Base-by-base conservation (phyloP, 2,797 vertebrate genomes). In the Bovichtus variegatus region DNA sequence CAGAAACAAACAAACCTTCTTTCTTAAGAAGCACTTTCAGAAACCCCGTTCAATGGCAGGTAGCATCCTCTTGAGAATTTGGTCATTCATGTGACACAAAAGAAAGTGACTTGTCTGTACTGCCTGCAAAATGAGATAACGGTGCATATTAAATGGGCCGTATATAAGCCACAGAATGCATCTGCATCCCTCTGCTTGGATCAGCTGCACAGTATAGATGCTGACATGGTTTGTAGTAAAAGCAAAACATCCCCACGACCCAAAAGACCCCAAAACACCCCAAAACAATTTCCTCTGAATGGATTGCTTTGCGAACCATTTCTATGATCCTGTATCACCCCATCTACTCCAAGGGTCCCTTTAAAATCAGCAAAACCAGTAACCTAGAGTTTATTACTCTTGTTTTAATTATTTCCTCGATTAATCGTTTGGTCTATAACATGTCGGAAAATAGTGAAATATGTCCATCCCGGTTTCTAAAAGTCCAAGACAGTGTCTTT, bases 171-270 rank as follows among this genome's bases (percentile, higher is more conserved):
- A 75, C 75, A 65, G 19, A 85, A 71, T 25, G 76, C 64, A 81
- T 68, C 71, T 50, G 44, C 73, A 76, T 84, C 77, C 71, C 63
- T 85, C 57, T 27, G n/a, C 75, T 74, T 85, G 84, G 79, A 88
- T 82, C 78, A 71, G 71, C 66, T 80, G 77, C 81, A 71, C 25
- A n/a, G 74, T 18, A 46, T 59, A 82, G 64, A 85, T 77, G 86
- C 71, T 87, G 80, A 90, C 75, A 83, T 38, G 59, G 64, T 82
- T 78, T 76, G 62, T 74, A 76, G 51, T 55, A 74, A 85, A 87
- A 62, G 71, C 68, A 78, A 85, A 92, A 87, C 80, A 79, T 87
- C 84, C 61, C 81, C 61, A 49, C 86, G 86, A 40, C 89, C 91
- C 65, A 71, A 46, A 89, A n/a, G 85, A 90, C 88, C 87, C 80